Percentiles rank a stretch among this genome's conserved stretches.
phyloP scores from a whole-genome alignment of 2,113 vertebrate genomes.

The Aythya baeri region DNA sequence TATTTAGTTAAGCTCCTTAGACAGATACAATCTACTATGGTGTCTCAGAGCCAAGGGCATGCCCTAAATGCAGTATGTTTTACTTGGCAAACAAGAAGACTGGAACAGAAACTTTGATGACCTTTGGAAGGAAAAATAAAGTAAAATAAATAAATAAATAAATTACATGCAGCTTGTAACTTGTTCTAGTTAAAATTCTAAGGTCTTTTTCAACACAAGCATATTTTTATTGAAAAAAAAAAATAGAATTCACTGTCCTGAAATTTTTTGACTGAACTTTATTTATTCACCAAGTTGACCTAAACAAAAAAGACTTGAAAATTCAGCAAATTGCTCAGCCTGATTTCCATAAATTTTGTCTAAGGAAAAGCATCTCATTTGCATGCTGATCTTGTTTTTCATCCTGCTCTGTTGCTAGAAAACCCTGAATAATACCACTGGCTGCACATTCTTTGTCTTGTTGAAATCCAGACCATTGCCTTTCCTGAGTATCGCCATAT shows the following conservation, averaged over 20 bases:
- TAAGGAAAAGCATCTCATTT: constrained; percentile 15
- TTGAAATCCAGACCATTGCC: background rate
- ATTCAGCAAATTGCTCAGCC: background rate
- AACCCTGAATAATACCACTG: background rate
- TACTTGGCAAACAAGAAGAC: background rate
- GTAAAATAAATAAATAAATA: background rate
- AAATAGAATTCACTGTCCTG: background rate
- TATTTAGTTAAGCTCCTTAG: background rate
- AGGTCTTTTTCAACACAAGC: background rate
- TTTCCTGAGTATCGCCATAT: background rate
- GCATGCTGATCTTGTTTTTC: constrained; percentile 16
- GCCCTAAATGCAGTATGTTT: background rate
- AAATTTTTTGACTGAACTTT: background rate
- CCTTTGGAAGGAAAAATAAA: background rate
- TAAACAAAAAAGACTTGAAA: background rate
- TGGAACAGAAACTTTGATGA: background rate
- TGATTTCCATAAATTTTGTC: constrained; percentile 19
- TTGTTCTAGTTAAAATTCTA: background rate
- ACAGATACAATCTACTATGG: background rate
- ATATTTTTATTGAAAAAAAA: background rate
- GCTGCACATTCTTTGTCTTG: background rate
- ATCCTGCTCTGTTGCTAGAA: background rate
- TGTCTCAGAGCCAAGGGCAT: background rate
- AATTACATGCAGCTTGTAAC: background rate
- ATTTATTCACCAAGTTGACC: background rate